Evolutionary conservation across 2,888 invertebrate genomes (phyloP).

Genomic region (Monochamus alternatus): DNA sequence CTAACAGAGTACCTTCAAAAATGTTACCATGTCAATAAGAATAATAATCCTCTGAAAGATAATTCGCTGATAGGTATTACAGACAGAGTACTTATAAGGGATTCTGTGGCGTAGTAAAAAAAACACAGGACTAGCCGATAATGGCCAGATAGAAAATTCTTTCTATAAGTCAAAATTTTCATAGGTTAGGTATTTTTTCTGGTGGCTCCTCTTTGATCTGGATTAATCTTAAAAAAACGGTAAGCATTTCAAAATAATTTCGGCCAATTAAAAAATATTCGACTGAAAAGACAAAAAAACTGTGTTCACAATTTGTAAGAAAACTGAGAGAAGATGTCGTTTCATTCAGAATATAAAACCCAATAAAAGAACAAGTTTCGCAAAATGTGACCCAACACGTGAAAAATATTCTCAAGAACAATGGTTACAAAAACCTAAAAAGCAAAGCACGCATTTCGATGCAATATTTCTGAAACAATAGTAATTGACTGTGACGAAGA

Average conservation of each 20-base stretch:
- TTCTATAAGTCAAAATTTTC: too few species aligned
- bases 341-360: neutral
- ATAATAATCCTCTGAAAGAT: too few species aligned
- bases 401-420: slow-evolving; percentile 1
- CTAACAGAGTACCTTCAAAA: slow-evolving; percentile 43
- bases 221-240: too few species aligned
- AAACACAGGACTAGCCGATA: too few species aligned
- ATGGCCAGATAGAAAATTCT: too few species aligned
- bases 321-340: neutral
- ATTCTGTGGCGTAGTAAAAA: too few species aligned
- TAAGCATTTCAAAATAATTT: too few species aligned
- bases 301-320: neutral
- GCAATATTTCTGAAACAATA: neutral
- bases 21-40: slow-evolving; percentile 11
- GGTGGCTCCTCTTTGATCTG: too few species aligned
- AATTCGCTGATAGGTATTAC: too few species aligned
- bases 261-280: neutral
- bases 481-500: neutral
- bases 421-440: neutral
- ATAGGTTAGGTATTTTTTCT: too few species aligned
- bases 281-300: neutral
- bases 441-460: neutral
- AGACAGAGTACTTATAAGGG: too few species aligned
- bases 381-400: neutral
- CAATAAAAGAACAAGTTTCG: too few species aligned